A percentile compares a stretch with the other conserved stretches of the same genome.
phyloP scores from a whole-genome alignment of 2,797 vertebrate species.

The Pelochelys cantorii region DNA sequence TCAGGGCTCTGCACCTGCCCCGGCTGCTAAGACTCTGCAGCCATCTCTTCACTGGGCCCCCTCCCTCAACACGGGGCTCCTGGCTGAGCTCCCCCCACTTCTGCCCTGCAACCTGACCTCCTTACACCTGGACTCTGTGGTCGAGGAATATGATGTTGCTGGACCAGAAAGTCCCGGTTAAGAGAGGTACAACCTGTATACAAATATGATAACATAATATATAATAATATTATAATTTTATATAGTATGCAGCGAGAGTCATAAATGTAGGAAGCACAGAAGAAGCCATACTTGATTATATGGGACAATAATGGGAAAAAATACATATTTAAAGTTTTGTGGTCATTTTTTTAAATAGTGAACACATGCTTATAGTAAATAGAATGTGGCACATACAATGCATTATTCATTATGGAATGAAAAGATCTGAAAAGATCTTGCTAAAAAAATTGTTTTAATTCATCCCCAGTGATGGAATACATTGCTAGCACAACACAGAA shows the following conservation, averaged over 20 bases:
- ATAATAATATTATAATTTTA: no score
- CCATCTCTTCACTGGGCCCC: no score
- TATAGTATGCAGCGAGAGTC: neutral
- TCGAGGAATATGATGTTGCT: no score
- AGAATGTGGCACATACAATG: neutral
- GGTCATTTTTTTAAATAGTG: neutral
- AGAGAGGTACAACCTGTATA: no score
- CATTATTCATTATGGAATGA: neutral
- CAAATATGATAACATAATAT: no score
- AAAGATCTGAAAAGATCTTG: neutral
- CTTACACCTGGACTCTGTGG: no score
- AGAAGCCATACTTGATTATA: neutral
- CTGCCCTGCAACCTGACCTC: no score
- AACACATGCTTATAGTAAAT: neutral
- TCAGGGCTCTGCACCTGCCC: no score
- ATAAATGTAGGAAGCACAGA: neutral
- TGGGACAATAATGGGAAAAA: neutral
- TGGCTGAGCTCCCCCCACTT: no score
- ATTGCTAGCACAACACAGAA: neutral
- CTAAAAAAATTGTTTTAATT: neutral
- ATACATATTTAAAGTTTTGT: rapidly evolving
- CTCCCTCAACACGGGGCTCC: no score
- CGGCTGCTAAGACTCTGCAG: no score
- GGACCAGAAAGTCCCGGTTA: no score
- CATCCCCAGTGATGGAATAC: neutral